phyloP scores from a whole-genome alignment of 2,797 vertebrate species.

The Catharus ustulatus region DNA sequence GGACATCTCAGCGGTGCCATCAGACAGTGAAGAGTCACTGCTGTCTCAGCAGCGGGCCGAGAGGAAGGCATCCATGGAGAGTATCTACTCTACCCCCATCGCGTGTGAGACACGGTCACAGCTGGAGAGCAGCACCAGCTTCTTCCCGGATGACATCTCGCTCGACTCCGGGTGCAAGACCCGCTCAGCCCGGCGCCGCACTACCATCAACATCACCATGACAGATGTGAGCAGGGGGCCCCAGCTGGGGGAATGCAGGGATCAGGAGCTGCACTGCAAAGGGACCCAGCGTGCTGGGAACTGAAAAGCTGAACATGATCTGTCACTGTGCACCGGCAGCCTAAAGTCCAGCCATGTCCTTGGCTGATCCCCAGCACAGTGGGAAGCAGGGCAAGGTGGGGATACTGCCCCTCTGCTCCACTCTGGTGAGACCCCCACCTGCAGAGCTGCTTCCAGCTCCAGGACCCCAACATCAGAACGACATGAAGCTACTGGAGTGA shows the following conservation, averaged over 20 bases:
- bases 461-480: neutral
- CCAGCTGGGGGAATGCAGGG: neutral
- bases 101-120: slow-evolving; percentile 63
- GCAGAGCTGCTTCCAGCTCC: neutral
- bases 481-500: neutral
- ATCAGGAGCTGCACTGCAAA: neutral
- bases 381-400: neutral
- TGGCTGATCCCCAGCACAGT: neutral
- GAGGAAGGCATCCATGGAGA: neutral
- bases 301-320: neutral
- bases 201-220: slow-evolving; percentile 94
- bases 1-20: neutral
- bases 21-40: neutral
- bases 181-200: slow-evolving; percentile 82
- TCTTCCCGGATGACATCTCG: slow-evolving; percentile 73
- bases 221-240: slow-evolving; percentile 80
- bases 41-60: neutral
- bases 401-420: neutral
- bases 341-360: neutral
- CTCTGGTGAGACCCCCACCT: neutral
- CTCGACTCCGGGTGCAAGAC: slow-evolving; percentile 78
- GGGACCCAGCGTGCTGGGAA: neutral
- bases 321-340: neutral
- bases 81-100: slow-evolving; percentile 86
- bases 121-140: slow-evolving; percentile 75